These are phyloP conservation scores for Harpagoxenus sublaevis DNA, from an alignment of 2,888 invertebrate species.

Conservation along the genomic window DNA sequence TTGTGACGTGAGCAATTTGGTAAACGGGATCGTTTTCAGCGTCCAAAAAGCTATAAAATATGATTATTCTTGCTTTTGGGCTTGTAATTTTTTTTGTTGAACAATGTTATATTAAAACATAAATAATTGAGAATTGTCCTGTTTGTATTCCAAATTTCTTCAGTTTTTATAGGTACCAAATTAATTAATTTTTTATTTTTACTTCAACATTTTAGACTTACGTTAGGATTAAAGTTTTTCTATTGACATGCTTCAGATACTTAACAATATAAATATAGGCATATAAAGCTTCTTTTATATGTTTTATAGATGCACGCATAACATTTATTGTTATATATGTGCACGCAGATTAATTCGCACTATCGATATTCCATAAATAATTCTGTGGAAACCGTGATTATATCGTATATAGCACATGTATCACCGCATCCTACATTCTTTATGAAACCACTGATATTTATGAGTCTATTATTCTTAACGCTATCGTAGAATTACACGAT, in stretches of 20 bases:
- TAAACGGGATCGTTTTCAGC: too few species aligned
- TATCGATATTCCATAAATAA: conserved; percentile 12
- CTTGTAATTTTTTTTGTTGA: too few species aligned
- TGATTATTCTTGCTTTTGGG: too few species aligned
- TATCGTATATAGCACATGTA: neutral
- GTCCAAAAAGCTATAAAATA: too few species aligned
- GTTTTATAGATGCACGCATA: neutral
- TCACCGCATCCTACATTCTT: neutral
- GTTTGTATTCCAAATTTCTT: neutral
- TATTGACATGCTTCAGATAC: neutral
- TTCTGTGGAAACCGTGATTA: neutral
- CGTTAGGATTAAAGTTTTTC: neutral
- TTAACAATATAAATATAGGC: neutral
- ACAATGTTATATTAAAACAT: neutral
- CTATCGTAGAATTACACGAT: neutral
- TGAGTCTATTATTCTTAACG: neutral
- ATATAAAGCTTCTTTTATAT: neutral
- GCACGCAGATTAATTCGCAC: neutral
- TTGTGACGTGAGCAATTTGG: too few species aligned
- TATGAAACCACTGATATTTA: neutral
- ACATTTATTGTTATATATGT: neutral
- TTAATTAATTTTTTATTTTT: neutral
- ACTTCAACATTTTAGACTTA: neutral
- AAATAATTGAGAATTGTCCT: neutral
- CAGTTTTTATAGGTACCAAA: neutral